Conservation (phyloP, 2,797 vertebrate genomes). For the Cetoscarus ocellatus region DNA sequence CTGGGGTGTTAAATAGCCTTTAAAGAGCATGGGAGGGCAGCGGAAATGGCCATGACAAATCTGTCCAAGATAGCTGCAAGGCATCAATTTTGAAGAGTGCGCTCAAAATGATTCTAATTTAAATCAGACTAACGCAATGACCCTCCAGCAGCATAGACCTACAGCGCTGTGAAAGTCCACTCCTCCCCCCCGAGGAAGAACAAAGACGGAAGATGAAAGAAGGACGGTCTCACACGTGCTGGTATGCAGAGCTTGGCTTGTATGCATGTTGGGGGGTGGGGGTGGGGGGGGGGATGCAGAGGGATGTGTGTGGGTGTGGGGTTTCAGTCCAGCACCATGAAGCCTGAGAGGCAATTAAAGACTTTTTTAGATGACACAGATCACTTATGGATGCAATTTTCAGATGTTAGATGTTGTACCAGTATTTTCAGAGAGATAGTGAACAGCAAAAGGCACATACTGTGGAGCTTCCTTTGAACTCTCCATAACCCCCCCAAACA, state of each 20-base stretch:
- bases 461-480: conserved; percentile 33
- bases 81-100: conserved; percentile 73
- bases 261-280: neutral
- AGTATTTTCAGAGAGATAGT: conserved; percentile 13
- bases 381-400: conserved; percentile 27
- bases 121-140: conserved; percentile 74
- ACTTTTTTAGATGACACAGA: conserved; percentile 8
- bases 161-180: conserved; percentile 31
- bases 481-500: neutral
- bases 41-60: conserved; percentile 79
- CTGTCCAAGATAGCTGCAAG: conserved; percentile 77
- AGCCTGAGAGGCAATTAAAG: conserved; percentile 17
- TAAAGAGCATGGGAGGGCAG: conserved; percentile 70
- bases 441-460: neutral
- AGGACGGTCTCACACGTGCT: conserved; percentile 47
- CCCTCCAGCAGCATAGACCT: conserved; percentile 50
- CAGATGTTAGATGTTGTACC: conserved; percentile 22
- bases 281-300: too few relatives aligned
- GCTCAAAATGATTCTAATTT: conserved; percentile 74
- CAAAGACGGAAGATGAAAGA: conserved; percentile 68
- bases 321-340: neutral
- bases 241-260: conserved; percentile 27
- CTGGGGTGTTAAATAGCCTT: conserved; percentile 66
- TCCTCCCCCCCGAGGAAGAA: conserved; percentile 50
- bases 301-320: neutral